Conservation (phyloP, 2,888 invertebrate genomes). For the Tanaodytes sp. region DNA sequence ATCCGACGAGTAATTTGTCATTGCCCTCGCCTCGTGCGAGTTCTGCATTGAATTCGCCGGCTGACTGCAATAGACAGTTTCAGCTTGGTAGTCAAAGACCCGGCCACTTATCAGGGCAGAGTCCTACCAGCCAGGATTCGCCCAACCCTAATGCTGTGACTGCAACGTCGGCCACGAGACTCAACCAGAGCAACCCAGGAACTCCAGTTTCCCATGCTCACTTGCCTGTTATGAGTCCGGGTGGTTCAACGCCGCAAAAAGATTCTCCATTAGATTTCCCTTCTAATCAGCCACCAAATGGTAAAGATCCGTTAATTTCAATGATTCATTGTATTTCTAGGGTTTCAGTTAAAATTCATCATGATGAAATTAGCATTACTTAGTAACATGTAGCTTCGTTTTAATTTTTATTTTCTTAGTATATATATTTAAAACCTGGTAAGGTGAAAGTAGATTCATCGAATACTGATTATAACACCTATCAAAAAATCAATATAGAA, state of each 20-base stretch:
- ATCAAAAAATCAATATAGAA: no score
- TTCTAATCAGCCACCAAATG: slow-evolving; percentile 72
- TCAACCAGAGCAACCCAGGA: slow-evolving; percentile 82
- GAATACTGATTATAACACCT: no score
- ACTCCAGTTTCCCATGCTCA: slow-evolving; percentile 79
- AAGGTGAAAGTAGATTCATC: no score
- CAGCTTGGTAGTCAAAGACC: slow-evolving; percentile 68
- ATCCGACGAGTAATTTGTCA: slow-evolving; percentile 81
- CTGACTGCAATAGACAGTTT: slow-evolving; percentile 77
- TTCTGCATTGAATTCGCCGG: slow-evolving; percentile 81
- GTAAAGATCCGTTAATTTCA: slow-evolving; percentile 62
- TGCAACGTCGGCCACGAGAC: slow-evolving; percentile 67
- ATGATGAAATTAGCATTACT: neutral
- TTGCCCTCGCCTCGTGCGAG: slow-evolving; percentile 83
- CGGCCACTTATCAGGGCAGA: slow-evolving; percentile 77
- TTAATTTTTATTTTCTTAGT: no score
- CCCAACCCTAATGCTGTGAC: slow-evolving; percentile 71
- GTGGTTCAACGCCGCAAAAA: slow-evolving; percentile 68
- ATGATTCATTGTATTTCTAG: no score
- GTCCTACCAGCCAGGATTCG: slow-evolving; percentile 78
- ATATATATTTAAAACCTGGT: no score
- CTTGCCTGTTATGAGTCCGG: slow-evolving; percentile 69
- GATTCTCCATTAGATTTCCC: slow-evolving; percentile 70
- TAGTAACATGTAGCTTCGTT: neutral
- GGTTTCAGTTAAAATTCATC: no score